Percentiles rank a stretch among this genome's conserved stretches.
Evolutionary conservation across 37 sponge, comb jelly and placozoan species (phyloP).

Genomic region (Cliona cf. orientalis): DNA sequence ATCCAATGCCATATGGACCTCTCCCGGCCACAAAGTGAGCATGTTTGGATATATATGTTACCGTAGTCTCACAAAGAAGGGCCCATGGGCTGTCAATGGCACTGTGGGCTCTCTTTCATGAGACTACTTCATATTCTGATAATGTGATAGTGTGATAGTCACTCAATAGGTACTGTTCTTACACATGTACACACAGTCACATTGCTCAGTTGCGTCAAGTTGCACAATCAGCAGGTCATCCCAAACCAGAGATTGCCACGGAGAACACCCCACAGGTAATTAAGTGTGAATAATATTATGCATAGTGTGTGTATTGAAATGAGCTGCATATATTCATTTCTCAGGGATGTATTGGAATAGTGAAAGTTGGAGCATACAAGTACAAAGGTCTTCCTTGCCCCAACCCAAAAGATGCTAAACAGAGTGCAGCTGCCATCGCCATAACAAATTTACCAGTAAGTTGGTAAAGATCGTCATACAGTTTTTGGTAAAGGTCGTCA

Average conservation of each 20-base stretch:
- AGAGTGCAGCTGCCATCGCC: conserved; percentile 45
- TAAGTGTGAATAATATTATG: no score
- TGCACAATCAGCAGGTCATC: conserved; percentile 2
- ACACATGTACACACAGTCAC: no score
- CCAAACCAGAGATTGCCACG: neutral
- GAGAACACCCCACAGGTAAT: neutral
- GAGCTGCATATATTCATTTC: no score
- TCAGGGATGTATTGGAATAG: conserved; percentile 34
- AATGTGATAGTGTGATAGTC: no score
- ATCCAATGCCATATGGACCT: conserved; percentile 27
- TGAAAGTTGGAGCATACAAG: conserved; percentile 23
- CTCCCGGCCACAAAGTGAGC: conserved; percentile 4
- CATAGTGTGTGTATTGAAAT: no score
- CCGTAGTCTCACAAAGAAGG: neutral
- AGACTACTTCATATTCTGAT: no score
- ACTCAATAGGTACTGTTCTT: no score
- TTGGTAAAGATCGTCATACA: neutral
- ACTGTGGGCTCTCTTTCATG: no score
- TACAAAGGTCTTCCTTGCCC: conserved; percentile 19
- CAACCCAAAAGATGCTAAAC: conserved; percentile 5
- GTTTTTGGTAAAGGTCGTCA: no score
- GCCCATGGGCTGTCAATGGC: no score
- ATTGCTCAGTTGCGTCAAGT: neutral
- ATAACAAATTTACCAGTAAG: conserved; percentile 1
- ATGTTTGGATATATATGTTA: neutral